Conservation (phyloP, 2,888 invertebrate genomes). For the Plebejus melissa region DNA sequence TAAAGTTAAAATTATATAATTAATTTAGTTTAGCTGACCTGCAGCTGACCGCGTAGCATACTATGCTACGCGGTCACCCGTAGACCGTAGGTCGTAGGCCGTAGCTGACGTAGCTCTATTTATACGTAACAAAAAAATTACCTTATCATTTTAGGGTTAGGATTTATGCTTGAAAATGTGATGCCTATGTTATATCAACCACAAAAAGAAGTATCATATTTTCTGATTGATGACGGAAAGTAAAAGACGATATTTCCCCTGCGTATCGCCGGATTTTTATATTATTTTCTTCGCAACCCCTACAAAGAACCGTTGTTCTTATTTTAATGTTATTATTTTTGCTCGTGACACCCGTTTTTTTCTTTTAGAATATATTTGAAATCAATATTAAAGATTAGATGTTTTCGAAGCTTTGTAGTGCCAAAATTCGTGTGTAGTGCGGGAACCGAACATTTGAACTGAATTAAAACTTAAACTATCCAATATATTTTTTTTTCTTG, state of each 20-base stretch:
- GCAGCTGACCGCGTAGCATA: too few relatives aligned
- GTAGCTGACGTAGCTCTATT: not conserved
- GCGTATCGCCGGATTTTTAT: constrained; percentile 54
- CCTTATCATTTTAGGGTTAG: too few relatives aligned
- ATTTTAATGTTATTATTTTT: not conserved
- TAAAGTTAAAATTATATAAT: too few relatives aligned
- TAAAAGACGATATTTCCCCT: constrained; percentile 58
- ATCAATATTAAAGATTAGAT: too few relatives aligned
- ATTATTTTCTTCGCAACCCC: constrained; percentile 48
- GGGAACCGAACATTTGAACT: too few relatives aligned
- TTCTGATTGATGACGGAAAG: constrained; percentile 30
- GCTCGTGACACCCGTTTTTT: constrained; percentile 6
- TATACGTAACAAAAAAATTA: not conserved
- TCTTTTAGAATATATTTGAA: not conserved
- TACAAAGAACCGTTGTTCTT: constrained; percentile 33
- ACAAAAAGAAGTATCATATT: not conserved
- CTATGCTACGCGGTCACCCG: too few relatives aligned
- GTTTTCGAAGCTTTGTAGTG: too few relatives aligned
- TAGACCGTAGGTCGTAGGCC: not conserved
- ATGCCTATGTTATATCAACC: not conserved
- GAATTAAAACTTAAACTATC: too few relatives aligned
- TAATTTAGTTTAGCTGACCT: too few relatives aligned
- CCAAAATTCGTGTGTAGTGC: too few relatives aligned
- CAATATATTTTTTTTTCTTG: too few relatives aligned
- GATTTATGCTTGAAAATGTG: too few relatives aligned